Evolutionary conservation across 2,113 vertebrate genomes (phyloP).

Genomic region (Chaetorhynchus papuensis): DNA sequence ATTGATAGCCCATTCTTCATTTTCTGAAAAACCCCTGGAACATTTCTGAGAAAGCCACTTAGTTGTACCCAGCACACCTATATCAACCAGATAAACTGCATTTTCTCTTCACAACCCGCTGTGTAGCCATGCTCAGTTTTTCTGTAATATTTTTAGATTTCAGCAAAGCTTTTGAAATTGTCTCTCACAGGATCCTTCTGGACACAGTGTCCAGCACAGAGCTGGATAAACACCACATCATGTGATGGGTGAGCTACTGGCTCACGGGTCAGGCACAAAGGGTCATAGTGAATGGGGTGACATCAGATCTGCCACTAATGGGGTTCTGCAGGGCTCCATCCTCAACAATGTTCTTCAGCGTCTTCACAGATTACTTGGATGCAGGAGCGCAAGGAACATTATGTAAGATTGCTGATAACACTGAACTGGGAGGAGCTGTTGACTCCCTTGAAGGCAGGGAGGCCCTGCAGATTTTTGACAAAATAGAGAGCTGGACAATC

Average conservation of each 20-base stretch:
- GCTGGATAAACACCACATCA: background rate
- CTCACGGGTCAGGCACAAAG: background rate
- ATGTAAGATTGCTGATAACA: accelerated
- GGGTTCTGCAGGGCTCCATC: background rate
- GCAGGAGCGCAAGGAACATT: background rate
- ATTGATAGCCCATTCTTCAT: conserved; percentile 15
- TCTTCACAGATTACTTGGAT: background rate
- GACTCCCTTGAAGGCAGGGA: background rate
- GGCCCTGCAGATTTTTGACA: background rate
- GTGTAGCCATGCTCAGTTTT: background rate
- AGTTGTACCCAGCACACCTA: background rate
- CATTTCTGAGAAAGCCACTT: conserved; percentile 27
- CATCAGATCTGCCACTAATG: background rate
- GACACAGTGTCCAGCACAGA: background rate
- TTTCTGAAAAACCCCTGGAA: conserved; percentile 16
- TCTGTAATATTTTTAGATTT: background rate
- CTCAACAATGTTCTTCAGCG: background rate
- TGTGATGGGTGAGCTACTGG: background rate
- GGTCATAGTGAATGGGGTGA: too few relatives aligned
- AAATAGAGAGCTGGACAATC: too few relatives aligned
- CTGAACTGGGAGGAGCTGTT: too few relatives aligned
- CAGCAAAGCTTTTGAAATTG: background rate
- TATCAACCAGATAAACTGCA: conserved; percentile 15
- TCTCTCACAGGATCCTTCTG: background rate
- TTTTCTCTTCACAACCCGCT: background rate